Percentiles rank a stretch among this genome's conserved stretches.
These are phyloP conservation scores for Chlamydotis undulata DNA, from an alignment of 2,113 vertebrate genomes.

Conservation along the genomic window DNA sequence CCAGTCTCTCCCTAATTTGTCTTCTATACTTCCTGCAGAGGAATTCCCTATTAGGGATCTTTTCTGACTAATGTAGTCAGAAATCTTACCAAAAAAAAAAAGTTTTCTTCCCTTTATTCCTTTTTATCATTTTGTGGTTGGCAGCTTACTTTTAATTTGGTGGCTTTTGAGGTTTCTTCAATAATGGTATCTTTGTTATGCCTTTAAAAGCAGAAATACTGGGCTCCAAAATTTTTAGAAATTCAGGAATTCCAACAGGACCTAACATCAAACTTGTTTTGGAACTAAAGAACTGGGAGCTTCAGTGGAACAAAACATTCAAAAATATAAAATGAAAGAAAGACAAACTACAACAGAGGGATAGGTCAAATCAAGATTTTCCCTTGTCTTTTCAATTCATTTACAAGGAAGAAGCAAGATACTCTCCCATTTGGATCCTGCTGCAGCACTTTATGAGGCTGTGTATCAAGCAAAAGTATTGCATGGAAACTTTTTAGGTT, in stretches of 20 bases:
- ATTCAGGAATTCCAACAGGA: not conserved
- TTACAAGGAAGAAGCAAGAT: not conserved
- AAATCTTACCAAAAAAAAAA: not conserved
- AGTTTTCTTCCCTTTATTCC: not conserved
- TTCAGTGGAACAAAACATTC: not conserved
- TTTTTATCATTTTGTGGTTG: not conserved
- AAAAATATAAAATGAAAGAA: not conserved
- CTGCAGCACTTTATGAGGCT: not conserved
- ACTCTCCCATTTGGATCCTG: not conserved
- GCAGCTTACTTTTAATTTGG: not conserved
- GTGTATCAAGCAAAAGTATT: not conserved
- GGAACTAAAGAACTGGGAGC: not conserved
- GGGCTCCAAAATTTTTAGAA: not conserved
- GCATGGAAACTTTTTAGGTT: not conserved
- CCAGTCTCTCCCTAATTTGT: not conserved
- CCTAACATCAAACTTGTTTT: not conserved
- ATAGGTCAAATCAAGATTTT: not conserved
- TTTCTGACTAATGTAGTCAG: not conserved
- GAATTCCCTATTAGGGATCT: not conserved
- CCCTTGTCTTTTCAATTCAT: not conserved
- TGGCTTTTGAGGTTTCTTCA: not conserved
- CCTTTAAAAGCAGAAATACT: not conserved
- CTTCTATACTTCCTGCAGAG: not conserved
- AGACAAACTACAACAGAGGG: not conserved
- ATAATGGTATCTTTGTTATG: not conserved